phyloP scores from a whole-genome alignment of 2,797 vertebrate genomes.

The Lutjanus campechanus region DNA sequence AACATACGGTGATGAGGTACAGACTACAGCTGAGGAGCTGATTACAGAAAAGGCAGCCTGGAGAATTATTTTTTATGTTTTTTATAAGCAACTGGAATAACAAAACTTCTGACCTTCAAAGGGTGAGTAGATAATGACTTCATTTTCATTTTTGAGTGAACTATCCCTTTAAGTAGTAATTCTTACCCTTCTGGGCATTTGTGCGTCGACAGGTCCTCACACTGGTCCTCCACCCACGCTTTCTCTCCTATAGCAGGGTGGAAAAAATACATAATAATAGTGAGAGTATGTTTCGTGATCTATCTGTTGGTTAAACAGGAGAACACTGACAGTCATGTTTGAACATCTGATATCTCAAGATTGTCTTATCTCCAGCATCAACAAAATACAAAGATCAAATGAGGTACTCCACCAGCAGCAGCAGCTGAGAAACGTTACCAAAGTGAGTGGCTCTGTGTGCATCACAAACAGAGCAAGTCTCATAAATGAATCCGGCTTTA shows the following conservation, averaged over 20 bases:
- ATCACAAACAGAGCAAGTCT: neutral
- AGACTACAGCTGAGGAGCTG: neutral
- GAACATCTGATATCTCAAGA: neutral
- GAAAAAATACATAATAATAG: neutral
- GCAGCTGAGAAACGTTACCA: neutral
- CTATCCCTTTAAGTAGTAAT: too few species aligned
- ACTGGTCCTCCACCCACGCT: conserved; percentile 81
- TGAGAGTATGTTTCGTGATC: neutral
- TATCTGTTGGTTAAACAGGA: neutral
- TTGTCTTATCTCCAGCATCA: neutral
- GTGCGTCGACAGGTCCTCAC: conserved; percentile 66
- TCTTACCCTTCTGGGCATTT: conserved; percentile 79
- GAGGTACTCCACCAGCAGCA: neutral
- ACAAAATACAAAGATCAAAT: neutral
- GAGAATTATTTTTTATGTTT: too few species aligned
- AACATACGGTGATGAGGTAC: neutral
- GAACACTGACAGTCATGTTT: neutral
- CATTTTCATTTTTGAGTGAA: too few species aligned
- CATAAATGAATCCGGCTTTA: neutral
- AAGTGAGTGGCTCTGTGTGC: too few species aligned
- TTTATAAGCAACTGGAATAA: too few species aligned
- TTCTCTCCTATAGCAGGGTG: conserved; percentile 65
- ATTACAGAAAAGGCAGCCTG: too few species aligned
- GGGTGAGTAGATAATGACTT: too few species aligned
- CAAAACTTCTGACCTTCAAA: too few species aligned